Evolutionary conservation across 2,113 vertebrate genomes (phyloP).

Genomic region (Buteo buteo): DNA sequence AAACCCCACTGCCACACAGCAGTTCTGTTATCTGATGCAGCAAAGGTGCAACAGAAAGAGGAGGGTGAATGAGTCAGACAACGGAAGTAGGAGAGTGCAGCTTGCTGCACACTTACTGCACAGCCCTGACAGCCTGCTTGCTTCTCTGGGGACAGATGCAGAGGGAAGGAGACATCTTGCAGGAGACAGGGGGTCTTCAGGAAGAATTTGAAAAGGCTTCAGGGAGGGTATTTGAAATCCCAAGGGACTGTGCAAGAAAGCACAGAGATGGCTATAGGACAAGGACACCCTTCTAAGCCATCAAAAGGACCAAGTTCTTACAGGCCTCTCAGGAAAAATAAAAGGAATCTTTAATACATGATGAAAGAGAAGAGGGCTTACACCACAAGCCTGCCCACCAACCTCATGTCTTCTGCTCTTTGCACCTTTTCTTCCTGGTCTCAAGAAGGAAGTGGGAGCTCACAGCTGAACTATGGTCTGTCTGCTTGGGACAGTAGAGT

Average conservation of each 20-base stretch:
- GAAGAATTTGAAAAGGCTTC: neutral
- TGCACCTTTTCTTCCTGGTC: neutral
- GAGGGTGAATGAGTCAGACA: neutral
- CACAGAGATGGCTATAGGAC: neutral
- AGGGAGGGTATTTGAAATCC: neutral
- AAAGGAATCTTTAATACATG: neutral
- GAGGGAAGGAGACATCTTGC: neutral
- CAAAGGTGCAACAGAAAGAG: neutral
- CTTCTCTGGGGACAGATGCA: neutral
- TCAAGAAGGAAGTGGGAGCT: neutral
- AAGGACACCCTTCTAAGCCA: neutral
- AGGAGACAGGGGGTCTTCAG: neutral
- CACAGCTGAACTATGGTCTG: neutral
- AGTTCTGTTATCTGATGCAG: neutral
- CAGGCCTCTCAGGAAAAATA: neutral
- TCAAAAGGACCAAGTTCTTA: neutral
- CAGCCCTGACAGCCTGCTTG: neutral
- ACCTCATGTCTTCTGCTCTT: neutral
- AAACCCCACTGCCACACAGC: rapidly evolving
- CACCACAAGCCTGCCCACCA: neutral
- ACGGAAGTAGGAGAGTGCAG: neutral
- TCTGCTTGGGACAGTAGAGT: neutral
- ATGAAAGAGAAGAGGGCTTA: neutral
- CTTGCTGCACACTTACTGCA: neutral
- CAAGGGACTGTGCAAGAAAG: neutral